Evolutionary conservation across 2,113 vertebrate genomes (phyloP), one percentile per base, ranked within the genome.

Genomic region (Poecile atricapillus): DNA sequence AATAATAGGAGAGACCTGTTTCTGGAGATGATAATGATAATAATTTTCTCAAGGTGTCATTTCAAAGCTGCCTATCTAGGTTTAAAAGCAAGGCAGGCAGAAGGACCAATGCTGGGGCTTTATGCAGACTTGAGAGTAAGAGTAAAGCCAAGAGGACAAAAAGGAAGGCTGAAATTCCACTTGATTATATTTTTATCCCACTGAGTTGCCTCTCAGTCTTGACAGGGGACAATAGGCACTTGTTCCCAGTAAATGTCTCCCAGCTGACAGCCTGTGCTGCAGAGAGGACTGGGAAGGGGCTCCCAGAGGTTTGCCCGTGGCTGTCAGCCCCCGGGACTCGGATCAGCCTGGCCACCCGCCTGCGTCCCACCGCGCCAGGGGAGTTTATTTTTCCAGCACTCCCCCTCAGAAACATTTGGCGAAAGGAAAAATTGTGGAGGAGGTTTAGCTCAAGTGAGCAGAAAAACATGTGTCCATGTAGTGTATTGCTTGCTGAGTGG

Each of bases 341-440:
- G 85, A 70, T 85, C 83, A 77, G 83, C 65, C 80, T 87, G 7
- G 55, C 65, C 4, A 39, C 74, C 91, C 18, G 76, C 82, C 86
- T 16, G 46, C 5, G 1, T 90, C 89, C 91, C 37, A 43, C 94
- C 50, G 7, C 0, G 41, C 89, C n/a, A 46, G 89, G 95, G 96
- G 95, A 96, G 95, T 96, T 97, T 96, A 75, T 92, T 96, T 97
- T 96, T 97, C 95, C 94, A 95, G 59, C 2, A 44, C 92, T 96
- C 85, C 96, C 97, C 93, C 95, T 94, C 97, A 97, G 96, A 97
- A 97, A 96, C 93, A 76, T 47, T 96, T 97, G 95, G 95, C 91
- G 25, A 75, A 92, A 96, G 90, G 82, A 70, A 73, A 94, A 71
- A 70, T 87, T 95, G 77, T 96, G 96, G 95, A 96, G 89, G 95